Evolutionary conservation across 2,797 vertebrate species (phyloP).

Genomic region (Tenualosa ilisha): DNA sequence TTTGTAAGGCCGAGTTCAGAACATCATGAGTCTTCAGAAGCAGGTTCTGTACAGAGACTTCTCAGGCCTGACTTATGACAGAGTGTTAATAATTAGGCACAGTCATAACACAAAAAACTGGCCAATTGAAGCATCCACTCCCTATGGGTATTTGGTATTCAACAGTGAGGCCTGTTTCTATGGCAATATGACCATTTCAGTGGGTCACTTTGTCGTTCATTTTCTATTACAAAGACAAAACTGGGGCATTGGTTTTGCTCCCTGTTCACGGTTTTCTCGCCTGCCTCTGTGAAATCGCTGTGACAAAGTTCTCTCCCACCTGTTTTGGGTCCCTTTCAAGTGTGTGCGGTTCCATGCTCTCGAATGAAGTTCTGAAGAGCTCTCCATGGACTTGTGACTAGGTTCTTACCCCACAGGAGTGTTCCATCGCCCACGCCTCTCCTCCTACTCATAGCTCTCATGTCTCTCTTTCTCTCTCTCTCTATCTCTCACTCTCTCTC

Average conservation of each 20-base stretch:
- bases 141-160: not conserved
- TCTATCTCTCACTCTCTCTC: not conserved
- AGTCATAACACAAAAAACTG: not conserved
- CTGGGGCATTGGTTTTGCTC: constrained; percentile 7
- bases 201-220: constrained; percentile 3
- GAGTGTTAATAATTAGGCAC: not conserved
- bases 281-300: constrained; percentile 10
- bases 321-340: constrained; percentile 21
- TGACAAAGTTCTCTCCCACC: constrained; percentile 25
- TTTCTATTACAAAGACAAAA: constrained; percentile 13
- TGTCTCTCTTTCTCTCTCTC: not conserved
- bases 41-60: not conserved
- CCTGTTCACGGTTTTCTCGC: not conserved
- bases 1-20: no score
- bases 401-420: constrained; percentile 71
- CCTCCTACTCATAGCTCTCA: constrained; percentile 56
- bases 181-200: constrained; percentile 4
- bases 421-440: constrained; percentile 69
- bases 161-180: constrained; percentile 5
- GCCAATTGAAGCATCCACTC: not conserved
- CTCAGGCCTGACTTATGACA: not conserved
- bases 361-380: constrained; percentile 62
- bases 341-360: not conserved
- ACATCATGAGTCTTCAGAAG: no score
- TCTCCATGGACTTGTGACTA: constrained; percentile 69